Evolutionary conservation across 2,888 invertebrate species (phyloP).

Genomic region (Gymnocheta viridis): DNA sequence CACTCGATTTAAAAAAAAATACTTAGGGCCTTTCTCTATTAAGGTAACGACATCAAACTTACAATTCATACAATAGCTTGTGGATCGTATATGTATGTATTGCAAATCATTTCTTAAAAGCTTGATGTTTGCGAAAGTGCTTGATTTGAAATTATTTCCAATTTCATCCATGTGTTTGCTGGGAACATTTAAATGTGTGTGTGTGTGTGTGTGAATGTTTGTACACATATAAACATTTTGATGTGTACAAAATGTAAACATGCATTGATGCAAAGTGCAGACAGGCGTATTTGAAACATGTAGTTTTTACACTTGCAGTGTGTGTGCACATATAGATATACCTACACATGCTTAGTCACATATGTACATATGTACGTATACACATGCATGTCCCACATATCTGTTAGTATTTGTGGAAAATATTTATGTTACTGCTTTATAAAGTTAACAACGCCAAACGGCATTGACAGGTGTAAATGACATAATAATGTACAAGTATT

Average conservation of each 20-base stretch:
- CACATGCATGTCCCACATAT: no score
- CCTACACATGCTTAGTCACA: no score
- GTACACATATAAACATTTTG: background rate
- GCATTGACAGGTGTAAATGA: slow-evolving; percentile 30
- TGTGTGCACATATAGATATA: background rate
- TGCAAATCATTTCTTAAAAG: no score
- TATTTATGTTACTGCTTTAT: slow-evolving; percentile 1
- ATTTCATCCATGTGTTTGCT: background rate
- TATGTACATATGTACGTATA: background rate
- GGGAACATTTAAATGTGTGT: background rate
- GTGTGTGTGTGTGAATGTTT: background rate
- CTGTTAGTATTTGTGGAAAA: slow-evolving; percentile 2
- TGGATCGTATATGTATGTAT: no score
- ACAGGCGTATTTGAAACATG: slow-evolving; percentile 55
- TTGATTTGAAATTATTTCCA: no score
- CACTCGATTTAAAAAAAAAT: no score
- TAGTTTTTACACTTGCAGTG: slow-evolving; percentile 38
- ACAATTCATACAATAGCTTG: no score
- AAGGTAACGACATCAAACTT: no score
- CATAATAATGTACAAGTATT: background rate
- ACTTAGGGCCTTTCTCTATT: no score
- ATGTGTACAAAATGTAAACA: background rate
- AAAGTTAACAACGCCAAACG: background rate
- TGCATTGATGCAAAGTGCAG: slow-evolving; percentile 49
- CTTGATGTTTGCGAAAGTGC: no score